Evolutionary conservation across 2,113 vertebrate species (phyloP).

Genomic region (Rana temporaria): DNA sequence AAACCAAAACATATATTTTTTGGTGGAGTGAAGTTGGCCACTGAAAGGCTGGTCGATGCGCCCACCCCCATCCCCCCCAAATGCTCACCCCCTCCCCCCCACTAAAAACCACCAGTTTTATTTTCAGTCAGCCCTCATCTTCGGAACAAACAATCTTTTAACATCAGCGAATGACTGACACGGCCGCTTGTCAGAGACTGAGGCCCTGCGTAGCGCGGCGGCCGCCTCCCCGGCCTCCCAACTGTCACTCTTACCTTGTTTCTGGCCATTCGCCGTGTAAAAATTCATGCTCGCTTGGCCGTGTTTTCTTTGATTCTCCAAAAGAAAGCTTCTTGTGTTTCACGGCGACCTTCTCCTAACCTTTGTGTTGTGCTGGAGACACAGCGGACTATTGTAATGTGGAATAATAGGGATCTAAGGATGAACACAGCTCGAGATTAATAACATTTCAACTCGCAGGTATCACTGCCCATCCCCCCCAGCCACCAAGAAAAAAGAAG

Average conservation of each 20-base stretch:
- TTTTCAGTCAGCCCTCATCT: background rate
- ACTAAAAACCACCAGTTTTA: no score
- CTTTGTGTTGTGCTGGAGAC: slow-evolving; percentile 50
- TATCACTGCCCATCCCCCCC: slow-evolving; percentile 9
- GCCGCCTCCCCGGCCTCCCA: no score
- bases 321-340: slow-evolving; percentile 58
- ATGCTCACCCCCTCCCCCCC: no score
- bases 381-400: slow-evolving; percentile 57
- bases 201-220: no score
- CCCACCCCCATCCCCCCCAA: no score
- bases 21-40: no score
- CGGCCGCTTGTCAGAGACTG: no score
- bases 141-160: background rate
- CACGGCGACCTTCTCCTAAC: slow-evolving; percentile 56
- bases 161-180: background rate
- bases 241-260: no score
- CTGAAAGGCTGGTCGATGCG: no score
- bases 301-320: slow-evolving; percentile 60
- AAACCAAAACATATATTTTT: no score
- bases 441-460: slow-evolving; percentile 3
- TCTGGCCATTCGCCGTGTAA: no score
- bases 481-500: background rate
- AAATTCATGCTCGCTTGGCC: background rate
- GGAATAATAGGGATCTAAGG: slow-evolving; percentile 18
- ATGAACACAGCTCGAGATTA: slow-evolving; percentile 12